phyloP scores from a whole-genome alignment of 2,888 invertebrate species.

The Ennomos fuscantarius region DNA sequence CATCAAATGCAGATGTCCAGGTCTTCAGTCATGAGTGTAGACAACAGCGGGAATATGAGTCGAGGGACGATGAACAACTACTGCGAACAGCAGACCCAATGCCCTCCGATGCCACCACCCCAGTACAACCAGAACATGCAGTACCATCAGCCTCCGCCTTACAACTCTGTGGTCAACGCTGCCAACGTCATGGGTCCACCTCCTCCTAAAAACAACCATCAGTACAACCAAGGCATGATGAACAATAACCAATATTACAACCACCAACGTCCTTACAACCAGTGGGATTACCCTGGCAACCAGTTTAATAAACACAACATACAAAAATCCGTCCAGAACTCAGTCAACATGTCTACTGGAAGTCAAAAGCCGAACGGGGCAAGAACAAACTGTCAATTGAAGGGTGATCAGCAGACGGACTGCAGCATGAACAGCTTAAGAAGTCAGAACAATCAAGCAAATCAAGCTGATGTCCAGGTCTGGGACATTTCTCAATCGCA shows the following conservation, averaged over 20 bases:
- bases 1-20: slow-evolving; percentile 76
- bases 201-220: slow-evolving; percentile 78
- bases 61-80: slow-evolving; percentile 72
- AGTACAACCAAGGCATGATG: slow-evolving; percentile 79
- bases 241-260: slow-evolving; percentile 80
- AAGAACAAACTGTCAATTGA: slow-evolving; percentile 59
- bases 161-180: slow-evolving; percentile 73
- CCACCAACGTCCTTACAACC: slow-evolving; percentile 75
- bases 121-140: slow-evolving; percentile 72
- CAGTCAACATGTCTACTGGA: slow-evolving; percentile 77
- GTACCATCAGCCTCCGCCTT: slow-evolving; percentile 74
- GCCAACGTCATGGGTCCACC: slow-evolving; percentile 79
- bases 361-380: slow-evolving; percentile 64
- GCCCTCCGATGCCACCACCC: slow-evolving; percentile 54
- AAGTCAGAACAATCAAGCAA: slow-evolving; percentile 76
- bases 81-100: slow-evolving; percentile 66
- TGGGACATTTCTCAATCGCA: slow-evolving; percentile 89
- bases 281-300: slow-evolving; percentile 75
- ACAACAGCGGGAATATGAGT: slow-evolving; percentile 75
- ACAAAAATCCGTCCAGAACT: slow-evolving; percentile 74
- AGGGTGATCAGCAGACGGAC: slow-evolving; percentile 75
- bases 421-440: slow-evolving; percentile 82
- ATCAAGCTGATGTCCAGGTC: slow-evolving; percentile 86
- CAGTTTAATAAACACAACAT: slow-evolving; percentile 77
- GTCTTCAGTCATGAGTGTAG: slow-evolving; percentile 79